Base-by-base conservation (phyloP, 2,113 vertebrate genomes). In the Rhinoptilus africanus region DNA sequence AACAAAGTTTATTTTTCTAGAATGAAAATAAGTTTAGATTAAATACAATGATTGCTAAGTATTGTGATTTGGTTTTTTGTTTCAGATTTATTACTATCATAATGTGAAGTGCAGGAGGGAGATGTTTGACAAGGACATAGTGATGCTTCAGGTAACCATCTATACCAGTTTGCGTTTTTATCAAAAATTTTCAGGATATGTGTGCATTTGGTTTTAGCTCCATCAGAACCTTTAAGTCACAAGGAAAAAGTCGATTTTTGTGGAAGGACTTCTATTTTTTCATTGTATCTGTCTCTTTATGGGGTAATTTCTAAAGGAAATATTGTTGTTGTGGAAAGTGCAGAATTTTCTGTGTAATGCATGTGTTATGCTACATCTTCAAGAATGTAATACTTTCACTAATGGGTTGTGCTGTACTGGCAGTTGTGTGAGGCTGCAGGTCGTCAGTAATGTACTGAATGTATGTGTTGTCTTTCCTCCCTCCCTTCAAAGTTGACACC, bases 41-140 rank as follows among this genome's bases (percentile, higher is more conserved):
- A 72, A 92, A 34, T 94, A 17, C 32, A 11, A 28, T 73, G 10
- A 69, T 94, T 91, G 26, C 62, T 83, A 83, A 77, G n/a, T 85
- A 63, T 62, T 93, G 32, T 84, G 45, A 14, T 20, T 47, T 43
- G 54, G 5, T 22, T 23, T 57, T 10, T 75, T 80, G 28, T 95
- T 97, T 82, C 97, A 99, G 99, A 99, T 99, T 94, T 99, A 99
- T 98, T 99, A 99, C 96, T 99, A 99, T 94, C 99, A 99, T 98
- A 99, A 99, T 82, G 99, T 99, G 89, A 99, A 99, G 91, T 99
- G 99, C 97, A 98, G 99, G 88, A 98, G 99, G 88, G 99, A 99
- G 98, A 99, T 99, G 99, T 99, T 99, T 87, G 99, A 99, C 98
- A 99, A 99, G 97, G 99, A 99, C 96, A 97, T 99, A 96, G 96